A percentile compares a stretch with the other conserved stretches of the same genome.
Conservation (phyloP, 1,140 invertebrate species). For the Eurytemora carolleeae region DNA sequence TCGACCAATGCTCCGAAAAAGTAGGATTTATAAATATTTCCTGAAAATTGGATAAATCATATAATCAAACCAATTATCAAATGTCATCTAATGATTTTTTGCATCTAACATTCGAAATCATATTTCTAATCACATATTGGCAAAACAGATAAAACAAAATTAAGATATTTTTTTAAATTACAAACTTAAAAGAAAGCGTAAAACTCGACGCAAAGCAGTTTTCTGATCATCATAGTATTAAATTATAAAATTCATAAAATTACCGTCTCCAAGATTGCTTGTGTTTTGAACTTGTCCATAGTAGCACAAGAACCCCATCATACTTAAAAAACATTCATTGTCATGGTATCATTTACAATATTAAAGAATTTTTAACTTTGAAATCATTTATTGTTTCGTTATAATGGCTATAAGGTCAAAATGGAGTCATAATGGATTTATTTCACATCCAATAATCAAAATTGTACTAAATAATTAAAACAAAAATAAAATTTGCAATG, state of each 20-base stretch:
- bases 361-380: background rate
- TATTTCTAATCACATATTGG: background rate
- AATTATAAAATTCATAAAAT: background rate
- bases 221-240: slow-evolving; percentile 1
- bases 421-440: background rate
- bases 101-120: slow-evolving; percentile 9
- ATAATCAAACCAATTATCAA: slow-evolving; percentile 16
- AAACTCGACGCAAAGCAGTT: too few relatives aligned
- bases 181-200: too few relatives aligned
- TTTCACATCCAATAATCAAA: background rate
- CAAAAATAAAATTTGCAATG: background rate
- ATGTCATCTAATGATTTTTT: too few relatives aligned
- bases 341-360: background rate
- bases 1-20: slow-evolving; percentile 21
- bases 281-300: slow-evolving; percentile 8
- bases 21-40: slow-evolving; percentile 18
- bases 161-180: background rate
- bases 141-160: background rate
- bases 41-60: slow-evolving; percentile 5
- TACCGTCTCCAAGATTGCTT: slow-evolving; percentile 1
- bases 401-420: background rate
- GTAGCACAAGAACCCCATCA: slow-evolving; percentile 6
- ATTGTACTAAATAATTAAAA: background rate
- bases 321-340: background rate
- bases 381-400: background rate